Base-by-base conservation (phyloP, 1,140 invertebrate genomes). In the Brachionus asplanchnoidis region DNA sequence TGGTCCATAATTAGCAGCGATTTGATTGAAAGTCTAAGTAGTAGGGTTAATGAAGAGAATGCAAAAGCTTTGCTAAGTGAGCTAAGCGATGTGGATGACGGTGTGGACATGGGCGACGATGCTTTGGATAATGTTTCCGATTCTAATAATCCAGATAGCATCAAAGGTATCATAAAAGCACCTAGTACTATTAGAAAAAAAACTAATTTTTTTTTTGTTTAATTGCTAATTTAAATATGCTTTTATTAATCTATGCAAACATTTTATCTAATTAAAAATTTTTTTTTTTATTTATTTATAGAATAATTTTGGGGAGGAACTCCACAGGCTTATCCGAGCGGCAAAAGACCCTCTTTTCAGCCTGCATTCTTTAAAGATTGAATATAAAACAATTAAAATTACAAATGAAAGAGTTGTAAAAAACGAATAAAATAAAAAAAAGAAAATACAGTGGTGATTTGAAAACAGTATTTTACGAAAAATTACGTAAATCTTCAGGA, bases 1-100 rank as follows among this genome's bases (percentile, higher is more conserved):
- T 73, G 68, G 68, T 73, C 68, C 12, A 20, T 73, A 17, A 73
- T 73, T 42, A 73, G 68, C 36, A 40, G n/a, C 42, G 68, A 73
- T 20, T 9, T 73, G 32, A 11, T 73, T 17, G 68, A 73, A 44
- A 73, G 36, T 73, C 17, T 73, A 73, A 73, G 68, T 46, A 17
- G 20, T 68, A 40, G n/a, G 66, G 14, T 6, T 0, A 68, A 40
- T 32, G 66, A 68, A n/a, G 66, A 68, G 4, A 68, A 68, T n/a
- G 17, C 32, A n/a, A 68, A 68, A 9, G 40, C 68, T 20, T 73
- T 73, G 32, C 36, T 73, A 40, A 73, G 36, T 42, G 36, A 73
- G 32, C 40, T 42, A 2, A 42, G 40, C 20, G 68, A 73, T 20
- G 68, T 73, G n/a, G 68, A 73, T 17, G 68, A 73, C 42, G 68